Evolutionary conservation across 2,797 vertebrate species (phyloP).

Genomic region (Acropternis orthonyx): DNA sequence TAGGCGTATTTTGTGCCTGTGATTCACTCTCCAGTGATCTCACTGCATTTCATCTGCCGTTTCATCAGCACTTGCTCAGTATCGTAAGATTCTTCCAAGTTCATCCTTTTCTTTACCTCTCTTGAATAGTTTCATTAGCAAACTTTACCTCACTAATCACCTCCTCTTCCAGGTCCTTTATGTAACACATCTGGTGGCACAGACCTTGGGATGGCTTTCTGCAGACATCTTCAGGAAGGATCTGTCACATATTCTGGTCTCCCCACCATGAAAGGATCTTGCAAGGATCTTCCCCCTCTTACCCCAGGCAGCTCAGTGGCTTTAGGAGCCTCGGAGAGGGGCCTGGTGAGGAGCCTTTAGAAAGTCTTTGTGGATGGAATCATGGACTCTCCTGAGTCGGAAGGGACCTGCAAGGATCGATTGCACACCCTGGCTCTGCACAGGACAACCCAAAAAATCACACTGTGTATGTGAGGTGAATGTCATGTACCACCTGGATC

Average conservation of each 20-base stretch:
- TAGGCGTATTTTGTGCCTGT: conserved; percentile 28
- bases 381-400: neutral
- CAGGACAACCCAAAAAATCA: neutral
- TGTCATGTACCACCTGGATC: neutral
- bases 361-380: neutral
- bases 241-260: neutral
- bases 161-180: neutral
- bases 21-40: conserved; percentile 31
- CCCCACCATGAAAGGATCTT: neutral
- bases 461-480: accelerated
- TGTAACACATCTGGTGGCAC: neutral
- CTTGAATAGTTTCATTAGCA: neutral
- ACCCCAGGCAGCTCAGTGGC: neutral
- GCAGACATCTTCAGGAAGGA: neutral
- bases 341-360: neutral
- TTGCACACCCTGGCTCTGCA: neutral
- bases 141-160: neutral
- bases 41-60: neutral
- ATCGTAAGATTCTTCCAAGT: neutral
- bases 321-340: neutral
- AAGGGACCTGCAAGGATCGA: neutral
- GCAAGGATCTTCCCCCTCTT: neutral
- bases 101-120: neutral
- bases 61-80: neutral
- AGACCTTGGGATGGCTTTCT: neutral